Percentiles rank a stretch among this genome's conserved stretches.
Evolutionary conservation across 2,888 invertebrate species (phyloP).

Genomic region (Lamellibrachia satsuma): DNA sequence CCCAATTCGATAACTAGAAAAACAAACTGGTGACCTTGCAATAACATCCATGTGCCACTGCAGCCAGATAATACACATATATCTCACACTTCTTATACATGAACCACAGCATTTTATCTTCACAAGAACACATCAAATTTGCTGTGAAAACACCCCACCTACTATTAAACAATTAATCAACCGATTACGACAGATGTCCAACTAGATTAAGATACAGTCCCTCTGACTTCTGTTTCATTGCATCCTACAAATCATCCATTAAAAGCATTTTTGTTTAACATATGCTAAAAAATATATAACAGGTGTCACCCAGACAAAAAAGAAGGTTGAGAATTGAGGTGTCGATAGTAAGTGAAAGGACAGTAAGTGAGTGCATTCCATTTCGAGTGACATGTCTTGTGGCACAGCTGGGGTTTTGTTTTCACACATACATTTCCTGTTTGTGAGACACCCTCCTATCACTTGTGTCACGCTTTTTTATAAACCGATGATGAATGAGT

Average conservation of each 20-base stretch:
- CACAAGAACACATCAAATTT: neutral
- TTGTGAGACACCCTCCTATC: neutral
- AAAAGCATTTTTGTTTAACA: neutral
- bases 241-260: neutral
- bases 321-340: neutral
- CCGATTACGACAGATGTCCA: neutral
- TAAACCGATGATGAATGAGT: neutral
- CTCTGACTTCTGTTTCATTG: neutral
- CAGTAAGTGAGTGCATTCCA: neutral
- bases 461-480: neutral
- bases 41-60: neutral
- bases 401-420: neutral
- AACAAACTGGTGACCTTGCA: neutral
- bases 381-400: neutral
- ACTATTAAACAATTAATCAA: neutral
- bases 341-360: neutral
- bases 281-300: neutral
- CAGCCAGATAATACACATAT: neutral
- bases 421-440: neutral
- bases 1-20: neutral
- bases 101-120: neutral
- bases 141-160: neutral
- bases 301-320: neutral
- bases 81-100: neutral
- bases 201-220: neutral